A percentile compares a stretch with the other conserved stretches of the same genome.
phyloP scores from a whole-genome alignment of 2,113 vertebrate genomes.

The Atractosteus spatula region DNA sequence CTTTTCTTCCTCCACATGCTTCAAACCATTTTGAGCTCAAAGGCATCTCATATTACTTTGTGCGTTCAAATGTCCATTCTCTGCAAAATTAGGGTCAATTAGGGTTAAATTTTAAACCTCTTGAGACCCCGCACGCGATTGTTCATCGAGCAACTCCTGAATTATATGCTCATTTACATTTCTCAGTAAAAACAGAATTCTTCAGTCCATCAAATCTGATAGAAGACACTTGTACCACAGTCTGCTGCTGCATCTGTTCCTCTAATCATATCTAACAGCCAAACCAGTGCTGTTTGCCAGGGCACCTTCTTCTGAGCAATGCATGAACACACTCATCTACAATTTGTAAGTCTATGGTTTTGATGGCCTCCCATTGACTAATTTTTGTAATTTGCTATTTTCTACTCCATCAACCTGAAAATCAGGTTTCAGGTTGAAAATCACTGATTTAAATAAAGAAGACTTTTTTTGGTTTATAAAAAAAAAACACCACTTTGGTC shows the following conservation, averaged over 20 bases:
- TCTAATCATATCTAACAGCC: constrained; percentile 40
- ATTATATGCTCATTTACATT: constrained; percentile 31
- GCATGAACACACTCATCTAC: no score
- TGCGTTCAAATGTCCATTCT: constrained; percentile 52
- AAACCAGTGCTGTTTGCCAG: neutral
- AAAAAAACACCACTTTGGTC: no score
- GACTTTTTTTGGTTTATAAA: no score
- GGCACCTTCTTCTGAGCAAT: no score
- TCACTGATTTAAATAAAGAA: no score
- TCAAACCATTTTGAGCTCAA: constrained; percentile 39
- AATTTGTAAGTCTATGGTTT: no score
- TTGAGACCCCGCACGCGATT: constrained; percentile 34
- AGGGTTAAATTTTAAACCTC: constrained; percentile 57
- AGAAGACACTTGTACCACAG: constrained; percentile 34
- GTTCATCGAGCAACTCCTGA: constrained; percentile 33
- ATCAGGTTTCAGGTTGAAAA: no score
- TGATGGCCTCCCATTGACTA: no score
- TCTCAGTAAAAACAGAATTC: constrained; percentile 11
- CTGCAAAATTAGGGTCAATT: constrained; percentile 71
- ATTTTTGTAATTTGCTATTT: no score
- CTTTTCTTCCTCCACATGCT: constrained; percentile 15
- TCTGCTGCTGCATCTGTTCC: constrained; percentile 37
- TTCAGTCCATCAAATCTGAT: constrained; percentile 16
- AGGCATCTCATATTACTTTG: constrained; percentile 62
- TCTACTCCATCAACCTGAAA: no score